These are phyloP conservation scores for Tangara arthus DNA, from an alignment of 2,797 vertebrate genomes.

Conservation along the genomic window DNA sequence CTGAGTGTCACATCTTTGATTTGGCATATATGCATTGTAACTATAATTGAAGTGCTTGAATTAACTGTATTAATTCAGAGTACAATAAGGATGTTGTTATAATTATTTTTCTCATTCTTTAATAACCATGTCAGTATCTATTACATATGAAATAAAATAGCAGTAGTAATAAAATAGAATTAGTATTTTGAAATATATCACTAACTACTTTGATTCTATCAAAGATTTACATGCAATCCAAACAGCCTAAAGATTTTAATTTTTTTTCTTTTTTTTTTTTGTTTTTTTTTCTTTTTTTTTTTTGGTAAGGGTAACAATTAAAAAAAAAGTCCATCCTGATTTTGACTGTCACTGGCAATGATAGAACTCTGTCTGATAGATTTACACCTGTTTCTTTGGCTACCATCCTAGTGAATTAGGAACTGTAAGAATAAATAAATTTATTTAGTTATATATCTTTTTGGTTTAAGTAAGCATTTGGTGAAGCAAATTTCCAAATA, in stretches of 20 bases:
- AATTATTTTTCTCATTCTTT: neutral
- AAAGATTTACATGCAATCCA: neutral
- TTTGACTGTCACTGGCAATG: neutral
- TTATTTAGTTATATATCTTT: neutral
- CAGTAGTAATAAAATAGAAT: neutral
- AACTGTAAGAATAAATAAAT: neutral
- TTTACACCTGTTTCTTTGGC: neutral
- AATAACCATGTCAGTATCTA: neutral
- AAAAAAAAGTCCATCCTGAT: neutral
- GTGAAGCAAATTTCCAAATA: neutral
- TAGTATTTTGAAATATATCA: neutral
- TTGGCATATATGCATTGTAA: neutral
- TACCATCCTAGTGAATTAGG: neutral
- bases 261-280: neutral
- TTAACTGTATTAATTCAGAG: neutral
- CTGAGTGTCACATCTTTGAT: neutral
- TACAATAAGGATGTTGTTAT: neutral
- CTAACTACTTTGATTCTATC: neutral
- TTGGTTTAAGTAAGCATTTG: neutral
- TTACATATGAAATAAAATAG: neutral
- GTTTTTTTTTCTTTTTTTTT: neutral
- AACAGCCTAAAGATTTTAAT: neutral
- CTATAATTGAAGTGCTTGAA: neutral
- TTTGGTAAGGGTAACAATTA: neutral
- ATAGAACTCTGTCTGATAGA: neutral